Percentiles rank a stretch among this genome's conserved stretches.
These are phyloP conservation scores for Frankliniella fusca DNA, from an alignment of 2,888 invertebrate genomes.

Conservation along the genomic window DNA sequence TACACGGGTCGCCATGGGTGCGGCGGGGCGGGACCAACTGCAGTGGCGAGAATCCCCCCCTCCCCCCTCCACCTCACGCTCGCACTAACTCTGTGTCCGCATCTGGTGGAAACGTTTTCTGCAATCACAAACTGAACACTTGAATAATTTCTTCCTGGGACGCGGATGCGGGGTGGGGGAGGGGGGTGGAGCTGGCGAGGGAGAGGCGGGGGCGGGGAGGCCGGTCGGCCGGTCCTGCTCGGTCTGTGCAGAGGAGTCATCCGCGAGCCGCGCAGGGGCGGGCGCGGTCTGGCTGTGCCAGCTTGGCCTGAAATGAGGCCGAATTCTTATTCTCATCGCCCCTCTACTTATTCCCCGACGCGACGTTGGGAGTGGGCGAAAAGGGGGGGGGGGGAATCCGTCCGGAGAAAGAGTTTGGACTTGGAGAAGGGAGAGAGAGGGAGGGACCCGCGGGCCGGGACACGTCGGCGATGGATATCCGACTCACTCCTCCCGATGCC, in stretches of 20 bases:
- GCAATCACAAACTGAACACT: constrained; percentile 21
- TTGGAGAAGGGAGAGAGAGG: background rate
- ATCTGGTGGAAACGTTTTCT: background rate
- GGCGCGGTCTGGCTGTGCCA: background rate
- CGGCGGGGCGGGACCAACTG: background rate
- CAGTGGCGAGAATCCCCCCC: background rate
- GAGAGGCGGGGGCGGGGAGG: background rate
- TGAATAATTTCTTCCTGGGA: background rate
- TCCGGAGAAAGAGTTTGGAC: background rate
- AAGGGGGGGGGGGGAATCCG: background rate
- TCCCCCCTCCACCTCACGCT: background rate
- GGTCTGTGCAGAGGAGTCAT: background rate
- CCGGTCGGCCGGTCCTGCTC: no score
- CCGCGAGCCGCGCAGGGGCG: background rate
- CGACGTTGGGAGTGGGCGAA: background rate
- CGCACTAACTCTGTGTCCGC: background rate
- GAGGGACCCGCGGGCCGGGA: background rate
- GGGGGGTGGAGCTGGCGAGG: no score
- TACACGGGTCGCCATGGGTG: background rate
- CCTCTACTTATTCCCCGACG: constrained; percentile 7
- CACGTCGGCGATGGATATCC: constrained; percentile 8
- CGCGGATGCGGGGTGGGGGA: background rate
- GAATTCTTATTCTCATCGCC: constrained; percentile 19
- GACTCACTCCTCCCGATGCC: background rate
- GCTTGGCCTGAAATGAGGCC: constrained; percentile 4